phyloP scores from a whole-genome alignment of 2,888 invertebrate species.

The Cheilosia vernalis region DNA sequence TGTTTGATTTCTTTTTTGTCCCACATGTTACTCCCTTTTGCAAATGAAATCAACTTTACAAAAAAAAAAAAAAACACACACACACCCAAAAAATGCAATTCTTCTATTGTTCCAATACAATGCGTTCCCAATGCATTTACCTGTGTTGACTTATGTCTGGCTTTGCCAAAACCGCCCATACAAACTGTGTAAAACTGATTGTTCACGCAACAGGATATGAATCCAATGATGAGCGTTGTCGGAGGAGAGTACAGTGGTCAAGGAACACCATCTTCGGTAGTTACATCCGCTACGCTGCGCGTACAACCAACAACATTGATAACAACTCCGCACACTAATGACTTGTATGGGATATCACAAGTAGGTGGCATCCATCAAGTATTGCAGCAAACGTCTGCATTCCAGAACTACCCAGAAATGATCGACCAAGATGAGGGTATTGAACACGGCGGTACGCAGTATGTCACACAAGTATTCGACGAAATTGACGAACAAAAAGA shows the following conservation, averaged over 20 bases:
- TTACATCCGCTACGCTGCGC: constrained; percentile 79
- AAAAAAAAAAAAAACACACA: neutral
- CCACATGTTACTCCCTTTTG: constrained; percentile 77
- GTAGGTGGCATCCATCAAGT: constrained; percentile 82
- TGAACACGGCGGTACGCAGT: constrained; percentile 71
- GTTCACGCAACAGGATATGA: constrained; percentile 81
- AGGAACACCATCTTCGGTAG: constrained; percentile 78
- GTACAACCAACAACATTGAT: constrained; percentile 80
- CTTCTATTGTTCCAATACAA: constrained; percentile 40
- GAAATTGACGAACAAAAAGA: constrained; percentile 76
- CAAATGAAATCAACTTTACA: constrained; percentile 74
- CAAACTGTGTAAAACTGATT: constrained; percentile 36
- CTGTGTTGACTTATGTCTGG: constrained; percentile 37
- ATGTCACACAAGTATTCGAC: constrained; percentile 76
- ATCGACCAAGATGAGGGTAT: constrained; percentile 79
- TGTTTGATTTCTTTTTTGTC: constrained; percentile 76
- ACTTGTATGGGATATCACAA: constrained; percentile 82
- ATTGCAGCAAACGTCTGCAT: constrained; percentile 81
- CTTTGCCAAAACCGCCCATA: constrained; percentile 18
- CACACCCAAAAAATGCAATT: constrained; percentile 25
- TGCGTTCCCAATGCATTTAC: constrained; percentile 38
- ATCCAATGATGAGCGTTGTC: constrained; percentile 84
- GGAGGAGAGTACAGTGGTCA: constrained; percentile 83
- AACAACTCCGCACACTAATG: constrained; percentile 80
- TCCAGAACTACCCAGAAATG: constrained; percentile 81